A percentile compares a stretch with the other conserved stretches of the same genome.
phyloP scores from a whole-genome alignment of 2,888 invertebrate species.

The Idaea biselata region DNA sequence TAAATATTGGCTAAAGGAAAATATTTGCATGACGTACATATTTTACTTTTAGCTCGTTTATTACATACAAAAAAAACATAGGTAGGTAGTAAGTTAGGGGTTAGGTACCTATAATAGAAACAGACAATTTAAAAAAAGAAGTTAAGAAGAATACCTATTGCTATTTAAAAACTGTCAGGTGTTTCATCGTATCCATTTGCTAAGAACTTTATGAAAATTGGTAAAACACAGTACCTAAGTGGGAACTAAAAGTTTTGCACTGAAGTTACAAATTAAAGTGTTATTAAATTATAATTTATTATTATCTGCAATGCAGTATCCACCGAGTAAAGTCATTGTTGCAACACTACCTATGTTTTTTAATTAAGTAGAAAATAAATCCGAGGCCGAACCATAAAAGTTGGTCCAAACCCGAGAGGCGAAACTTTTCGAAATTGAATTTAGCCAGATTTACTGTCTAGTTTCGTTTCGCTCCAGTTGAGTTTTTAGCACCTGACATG shows the following conservation, averaged over 20 bases:
- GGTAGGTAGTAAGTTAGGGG: background rate
- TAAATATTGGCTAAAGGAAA: slow-evolving; percentile 5
- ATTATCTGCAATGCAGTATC: slow-evolving; percentile 1
- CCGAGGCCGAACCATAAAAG: slow-evolving; percentile 44
- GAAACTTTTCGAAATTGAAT: slow-evolving; percentile 62
- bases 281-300: background rate
- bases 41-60: background rate
- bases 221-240: too few relatives aligned
- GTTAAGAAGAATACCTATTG: background rate
- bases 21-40: slow-evolving; percentile 12
- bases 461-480: slow-evolving; percentile 48
- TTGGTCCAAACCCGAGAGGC: slow-evolving; percentile 37
- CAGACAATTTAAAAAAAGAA: background rate
- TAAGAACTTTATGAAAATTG: background rate
- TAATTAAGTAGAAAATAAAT: slow-evolving; percentile 43
- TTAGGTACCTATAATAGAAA: background rate
- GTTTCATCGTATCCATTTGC: background rate
- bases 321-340: slow-evolving; percentile 10
- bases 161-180: background rate
- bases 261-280: too few relatives aligned
- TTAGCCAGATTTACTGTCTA: slow-evolving; percentile 62
- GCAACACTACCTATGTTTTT: slow-evolving; percentile 25
- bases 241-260: too few relatives aligned
- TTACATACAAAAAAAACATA: background rate
- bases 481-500: slow-evolving; percentile 72